These are phyloP conservation scores for Morpho helenor DNA, from an alignment of 2,888 invertebrate genomes.

Conservation along the genomic window DNA sequence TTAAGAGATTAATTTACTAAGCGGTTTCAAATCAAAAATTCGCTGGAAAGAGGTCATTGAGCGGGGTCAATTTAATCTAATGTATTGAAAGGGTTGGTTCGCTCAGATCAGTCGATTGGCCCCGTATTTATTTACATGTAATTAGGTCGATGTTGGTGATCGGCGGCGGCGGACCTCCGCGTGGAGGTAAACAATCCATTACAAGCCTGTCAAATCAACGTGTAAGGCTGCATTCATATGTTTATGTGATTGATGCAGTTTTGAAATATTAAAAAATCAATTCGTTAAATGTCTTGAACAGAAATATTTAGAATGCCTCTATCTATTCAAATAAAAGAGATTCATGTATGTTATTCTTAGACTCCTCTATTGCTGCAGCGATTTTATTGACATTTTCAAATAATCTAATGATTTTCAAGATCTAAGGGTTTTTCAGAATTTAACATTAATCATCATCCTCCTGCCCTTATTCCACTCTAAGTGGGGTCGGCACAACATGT, in stretches of 20 bases:
- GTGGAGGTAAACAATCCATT: constrained; percentile 68
- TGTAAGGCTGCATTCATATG: constrained; percentile 23
- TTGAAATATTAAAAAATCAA: neutral
- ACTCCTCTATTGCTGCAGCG: too few relatives aligned
- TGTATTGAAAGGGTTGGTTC: constrained; percentile 37
- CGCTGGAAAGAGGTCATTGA: constrained; percentile 18
- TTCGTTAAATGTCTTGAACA: too few relatives aligned
- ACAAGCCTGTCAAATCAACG: constrained; percentile 52
- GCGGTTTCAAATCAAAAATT: constrained; percentile 20
- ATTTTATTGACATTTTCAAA: too few relatives aligned
- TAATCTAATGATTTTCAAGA: too few relatives aligned
- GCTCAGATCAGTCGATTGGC: constrained; percentile 38
- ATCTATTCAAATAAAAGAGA: too few relatives aligned
- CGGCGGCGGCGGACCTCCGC: constrained; percentile 56
- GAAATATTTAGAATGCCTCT: too few relatives aligned
- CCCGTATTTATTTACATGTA: constrained; percentile 73
- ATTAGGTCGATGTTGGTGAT: constrained; percentile 70
- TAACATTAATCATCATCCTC: too few relatives aligned
- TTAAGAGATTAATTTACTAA: constrained; percentile 3
- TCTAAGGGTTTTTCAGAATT: too few relatives aligned
- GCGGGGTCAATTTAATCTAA: constrained; percentile 21
- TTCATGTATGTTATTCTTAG: too few relatives aligned
- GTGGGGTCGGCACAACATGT: too few relatives aligned
- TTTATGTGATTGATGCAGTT: constrained; percentile 1
- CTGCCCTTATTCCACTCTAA: too few relatives aligned